Base-by-base conservation (phyloP, 2,113 vertebrate genomes). In the Myodes glareolus region DNA sequence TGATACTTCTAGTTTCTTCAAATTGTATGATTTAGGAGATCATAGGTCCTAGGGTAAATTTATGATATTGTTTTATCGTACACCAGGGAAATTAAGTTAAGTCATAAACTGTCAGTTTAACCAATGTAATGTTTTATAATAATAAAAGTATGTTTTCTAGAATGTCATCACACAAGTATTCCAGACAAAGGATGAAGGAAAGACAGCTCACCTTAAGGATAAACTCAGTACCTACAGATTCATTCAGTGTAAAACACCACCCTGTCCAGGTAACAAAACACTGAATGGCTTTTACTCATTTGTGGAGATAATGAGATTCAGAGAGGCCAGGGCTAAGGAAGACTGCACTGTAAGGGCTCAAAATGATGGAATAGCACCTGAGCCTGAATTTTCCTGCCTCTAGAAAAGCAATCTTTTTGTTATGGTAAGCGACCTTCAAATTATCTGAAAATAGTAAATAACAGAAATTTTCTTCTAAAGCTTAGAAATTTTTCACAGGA, bases 291-390 rank as follows among this genome's bases (percentile, higher is more conserved):
- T 1, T n/a, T 39, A 70, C 2, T 17, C 5, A n/a, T 36, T 84
- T 50, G 58, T 55, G 67, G 14, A 70, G 13, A 68, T 52, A 50
- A 76, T 52, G 8, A 92, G 7, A 89, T 85, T 85, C 27, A 65
- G n/a, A 67, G 25, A 65, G 16, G 61, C 31, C 39, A 45, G 16
- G 25, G 12, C 10, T 47, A 42, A 89, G 36, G 45, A 76, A 7
- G 10, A 58, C 1, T 6, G 1, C 13, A 58, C 1, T 6, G 1
- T 23, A 75, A 81, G 8, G 1, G 12, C 45, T 89, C 14, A 63
- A 5, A 76, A 70, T 7, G 14, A 25, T 42, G 80, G n/a, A 45
- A 4, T 12, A 39, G 5, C 10, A 86, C 4, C 50, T 17, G 23
- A n/a, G 1, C 7, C 58, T 61, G 12, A 3, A 17, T 61, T 17